Percentiles rank a stretch among this genome's conserved stretches.
These are phyloP conservation scores for Tachysurus fulvidraco DNA, from an alignment of 2,113 vertebrate species.

Conservation along the genomic window DNA sequence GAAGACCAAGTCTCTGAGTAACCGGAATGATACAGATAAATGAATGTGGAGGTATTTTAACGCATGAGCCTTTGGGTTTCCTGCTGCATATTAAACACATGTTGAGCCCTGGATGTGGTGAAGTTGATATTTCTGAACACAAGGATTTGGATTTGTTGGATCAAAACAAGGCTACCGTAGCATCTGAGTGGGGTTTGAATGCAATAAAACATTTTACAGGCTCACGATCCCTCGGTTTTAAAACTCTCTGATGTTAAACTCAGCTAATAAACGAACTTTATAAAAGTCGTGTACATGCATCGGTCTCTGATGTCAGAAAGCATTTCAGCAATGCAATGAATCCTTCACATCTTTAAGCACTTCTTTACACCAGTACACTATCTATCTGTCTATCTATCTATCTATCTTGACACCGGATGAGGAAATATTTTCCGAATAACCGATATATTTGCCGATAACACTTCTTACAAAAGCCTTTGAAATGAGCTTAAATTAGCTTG, in stretches of 20 bases:
- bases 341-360: too few relatives aligned
- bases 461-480: too few relatives aligned
- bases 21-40: neutral
- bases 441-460: too few relatives aligned
- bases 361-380: too few relatives aligned
- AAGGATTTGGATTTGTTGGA: neutral
- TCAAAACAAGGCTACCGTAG: neutral
- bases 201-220: neutral
- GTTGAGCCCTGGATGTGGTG: neutral
- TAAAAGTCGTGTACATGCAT: neutral
- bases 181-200: neutral
- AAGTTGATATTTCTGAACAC: neutral
- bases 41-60: neutral
- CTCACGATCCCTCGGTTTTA: neutral
- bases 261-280: neutral
- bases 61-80: too few relatives aligned
- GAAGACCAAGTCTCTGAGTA: neutral
- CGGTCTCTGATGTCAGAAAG: neutral
- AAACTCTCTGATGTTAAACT: neutral
- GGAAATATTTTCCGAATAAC: too few relatives aligned
- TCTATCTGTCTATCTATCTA: too few relatives aligned
- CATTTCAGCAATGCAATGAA: too few relatives aligned
- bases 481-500: too few relatives aligned
- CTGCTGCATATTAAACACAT: neutral
- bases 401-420: too few relatives aligned